Evolutionary conservation across 2,797 vertebrate genomes (phyloP).

Genomic region (Siniperca obscura): DNA sequence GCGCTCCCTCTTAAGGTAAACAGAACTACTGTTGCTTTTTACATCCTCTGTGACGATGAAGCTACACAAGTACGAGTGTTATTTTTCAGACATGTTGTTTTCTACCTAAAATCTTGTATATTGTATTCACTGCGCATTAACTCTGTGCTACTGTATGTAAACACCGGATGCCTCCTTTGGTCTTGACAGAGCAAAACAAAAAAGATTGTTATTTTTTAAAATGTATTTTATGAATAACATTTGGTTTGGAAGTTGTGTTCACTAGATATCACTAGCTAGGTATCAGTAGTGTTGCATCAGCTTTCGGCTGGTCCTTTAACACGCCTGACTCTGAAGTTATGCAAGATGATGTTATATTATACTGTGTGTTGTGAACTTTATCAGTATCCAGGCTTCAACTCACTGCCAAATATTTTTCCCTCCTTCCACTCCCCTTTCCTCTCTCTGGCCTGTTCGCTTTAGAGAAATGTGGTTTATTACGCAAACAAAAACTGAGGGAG

Average conservation of each 20-base stretch:
- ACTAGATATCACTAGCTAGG: constrained; percentile 58
- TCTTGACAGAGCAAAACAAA: constrained; percentile 31
- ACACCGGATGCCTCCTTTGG: constrained; percentile 57
- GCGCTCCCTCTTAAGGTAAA: constrained; percentile 51
- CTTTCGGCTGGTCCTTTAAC: constrained; percentile 14
- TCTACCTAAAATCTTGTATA: constrained; percentile 15
- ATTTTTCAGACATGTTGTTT: constrained; percentile 36
- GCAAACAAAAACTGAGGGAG: constrained; percentile 10
- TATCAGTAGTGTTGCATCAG: constrained; percentile 42
- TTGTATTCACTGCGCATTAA: constrained; percentile 19
- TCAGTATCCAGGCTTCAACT: constrained; percentile 3
- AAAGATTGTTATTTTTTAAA: constrained; percentile 46
- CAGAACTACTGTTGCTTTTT: constrained; percentile 16
- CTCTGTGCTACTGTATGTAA: constrained; percentile 41
- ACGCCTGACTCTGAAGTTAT: constrained; percentile 27
- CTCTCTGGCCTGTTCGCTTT: not conserved
- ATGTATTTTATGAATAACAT: constrained; percentile 41
- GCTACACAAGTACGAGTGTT: constrained; percentile 34
- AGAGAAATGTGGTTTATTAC: not conserved
- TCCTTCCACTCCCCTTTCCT: not conserved
- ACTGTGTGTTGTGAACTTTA: not conserved
- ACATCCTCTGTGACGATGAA: constrained; percentile 39
- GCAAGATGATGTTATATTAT: constrained; percentile 14
- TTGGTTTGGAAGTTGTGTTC: constrained; percentile 47
- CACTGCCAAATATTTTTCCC: constrained; percentile 34